Evolutionary conservation across 2,797 vertebrate genomes (phyloP), one percentile per base, ranked within the genome.

Genomic region (Melanotaenia maccullochi): DNA sequence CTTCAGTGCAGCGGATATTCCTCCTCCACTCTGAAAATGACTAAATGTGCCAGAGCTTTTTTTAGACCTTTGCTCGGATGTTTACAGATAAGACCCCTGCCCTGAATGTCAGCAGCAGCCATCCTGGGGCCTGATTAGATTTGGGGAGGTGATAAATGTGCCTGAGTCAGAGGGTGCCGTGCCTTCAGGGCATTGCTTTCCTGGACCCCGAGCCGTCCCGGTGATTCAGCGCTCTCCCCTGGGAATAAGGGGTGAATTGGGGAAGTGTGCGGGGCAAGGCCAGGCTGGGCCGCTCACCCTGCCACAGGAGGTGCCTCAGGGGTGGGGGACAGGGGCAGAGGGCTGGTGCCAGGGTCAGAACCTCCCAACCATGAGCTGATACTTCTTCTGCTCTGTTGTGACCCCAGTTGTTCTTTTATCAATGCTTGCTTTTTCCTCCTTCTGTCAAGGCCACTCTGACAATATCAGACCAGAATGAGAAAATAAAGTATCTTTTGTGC

Each of bases 281-380:
- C 84, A 62, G 87, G 90, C 89, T 11, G 81, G 82, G 87, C 84
- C 42, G 79, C 79, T 92, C 91, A 85, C 90, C 91, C 91, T 86
- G 87, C 90, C 86, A 79, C 85, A 93, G 92, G 92, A 85, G 92
- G 85, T 93, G 95, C 95, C 96, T 92, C 65, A 81, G 95, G 95
- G 89, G 92, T 22, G 91, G 88, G 90, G 86, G 76, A 92, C 28
- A 92, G 94, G 95, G 95, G 93, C 95, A 96, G 94, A 93, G 95
- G 96, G 94, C 94, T 79, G 92, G 85, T 94, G 93, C 92, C 90
- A 89, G 93, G 94, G 95, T 96, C 96, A 95, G 82, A 90, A 93
- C 89, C 91, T 87, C 81, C 85, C 85, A 86, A 89, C 85, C 86
- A 87, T 78, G 66, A 92, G 91, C 76, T 85, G 67, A 90, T 93